A percentile compares a stretch with the other conserved stretches of the same genome.
phyloP scores from a whole-genome alignment of 2,797 vertebrate genomes.

The Mormyrus hasselquistii region DNA sequence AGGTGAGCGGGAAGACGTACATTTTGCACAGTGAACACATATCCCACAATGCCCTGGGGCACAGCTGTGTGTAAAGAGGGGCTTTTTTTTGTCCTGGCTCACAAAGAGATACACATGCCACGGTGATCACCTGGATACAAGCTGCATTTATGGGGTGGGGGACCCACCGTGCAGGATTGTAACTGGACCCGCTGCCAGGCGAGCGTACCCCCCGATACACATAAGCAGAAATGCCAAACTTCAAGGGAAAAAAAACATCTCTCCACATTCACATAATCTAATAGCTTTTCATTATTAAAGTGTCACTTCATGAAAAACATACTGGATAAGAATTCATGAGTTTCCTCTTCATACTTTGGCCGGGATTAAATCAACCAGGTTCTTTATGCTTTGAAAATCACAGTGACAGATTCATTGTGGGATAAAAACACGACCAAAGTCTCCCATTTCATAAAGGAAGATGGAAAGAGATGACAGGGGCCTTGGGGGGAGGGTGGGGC shows the following conservation, averaged over 20 bases:
- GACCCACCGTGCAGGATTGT: not conserved
- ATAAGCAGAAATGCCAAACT: not conserved
- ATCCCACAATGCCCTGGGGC: not conserved
- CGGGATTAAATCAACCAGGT: not conserved
- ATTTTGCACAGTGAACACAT: slow-evolving; percentile 3
- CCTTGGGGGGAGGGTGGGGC: not conserved
- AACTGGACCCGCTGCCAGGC: not conserved
- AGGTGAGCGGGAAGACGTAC: not conserved
- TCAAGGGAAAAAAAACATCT: not conserved
- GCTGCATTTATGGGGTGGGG: not conserved
- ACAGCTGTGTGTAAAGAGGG: slow-evolving; percentile 6
- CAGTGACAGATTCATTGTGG: not conserved
- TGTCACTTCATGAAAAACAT: not conserved
- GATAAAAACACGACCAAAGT: not conserved
- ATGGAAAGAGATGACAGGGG: not conserved
- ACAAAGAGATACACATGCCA: slow-evolving; percentile 12
- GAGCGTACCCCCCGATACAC: not conserved
- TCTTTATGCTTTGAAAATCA: not conserved
- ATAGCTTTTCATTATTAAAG: not conserved
- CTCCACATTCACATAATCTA: not conserved
- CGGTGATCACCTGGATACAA: slow-evolving; percentile 14
- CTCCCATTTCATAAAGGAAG: not conserved
- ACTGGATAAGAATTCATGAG: not conserved
- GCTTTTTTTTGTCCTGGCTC: not conserved
- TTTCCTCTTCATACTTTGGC: not conserved